A percentile compares a stretch with the other conserved stretches of the same genome.
These are phyloP conservation scores for Mactra quadrangularis DNA, from an alignment of 1,140 invertebrate genomes.

Conservation along the genomic window DNA sequence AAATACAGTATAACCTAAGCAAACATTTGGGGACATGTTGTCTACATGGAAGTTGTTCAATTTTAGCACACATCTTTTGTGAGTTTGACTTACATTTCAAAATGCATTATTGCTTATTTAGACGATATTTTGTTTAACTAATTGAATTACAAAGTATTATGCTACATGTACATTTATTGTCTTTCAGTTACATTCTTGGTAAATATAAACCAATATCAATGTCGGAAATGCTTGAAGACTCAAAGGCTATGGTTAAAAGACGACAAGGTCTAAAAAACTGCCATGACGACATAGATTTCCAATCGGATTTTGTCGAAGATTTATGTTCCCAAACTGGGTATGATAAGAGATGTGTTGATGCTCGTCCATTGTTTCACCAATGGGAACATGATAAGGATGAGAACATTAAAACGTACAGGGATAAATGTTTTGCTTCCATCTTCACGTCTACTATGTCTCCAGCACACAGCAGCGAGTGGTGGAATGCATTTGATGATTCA, in stretches of 20 bases:
- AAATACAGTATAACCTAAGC: no score
- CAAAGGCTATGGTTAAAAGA: background rate
- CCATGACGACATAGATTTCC: conserved; percentile 27
- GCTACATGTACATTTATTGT: no score
- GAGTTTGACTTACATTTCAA: no score
- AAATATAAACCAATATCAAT: background rate
- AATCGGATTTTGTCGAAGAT: conserved; percentile 20
- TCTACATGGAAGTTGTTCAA: no score
- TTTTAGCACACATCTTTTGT: no score
- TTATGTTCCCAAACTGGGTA: background rate
- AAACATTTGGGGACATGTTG: no score
- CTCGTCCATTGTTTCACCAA: background rate
- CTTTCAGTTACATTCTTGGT: conserved; percentile 28
- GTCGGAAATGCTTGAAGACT: conserved; percentile 8
- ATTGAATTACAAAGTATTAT: no score
- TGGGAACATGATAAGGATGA: conserved; percentile 4
- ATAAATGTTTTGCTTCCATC: conserved; percentile 2
- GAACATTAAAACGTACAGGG: conserved; percentile 16
- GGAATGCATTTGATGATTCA: conserved; percentile 6
- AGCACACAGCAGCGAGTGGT: background rate
- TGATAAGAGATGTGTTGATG: background rate
- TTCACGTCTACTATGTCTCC: background rate
- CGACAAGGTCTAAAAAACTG: background rate
- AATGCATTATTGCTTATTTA: no score
- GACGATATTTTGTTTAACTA: no score